These are phyloP conservation scores for Tetranychus cinnabarinus DNA, from an alignment of 1,140 invertebrate genomes.

Conservation along the genomic window DNA sequence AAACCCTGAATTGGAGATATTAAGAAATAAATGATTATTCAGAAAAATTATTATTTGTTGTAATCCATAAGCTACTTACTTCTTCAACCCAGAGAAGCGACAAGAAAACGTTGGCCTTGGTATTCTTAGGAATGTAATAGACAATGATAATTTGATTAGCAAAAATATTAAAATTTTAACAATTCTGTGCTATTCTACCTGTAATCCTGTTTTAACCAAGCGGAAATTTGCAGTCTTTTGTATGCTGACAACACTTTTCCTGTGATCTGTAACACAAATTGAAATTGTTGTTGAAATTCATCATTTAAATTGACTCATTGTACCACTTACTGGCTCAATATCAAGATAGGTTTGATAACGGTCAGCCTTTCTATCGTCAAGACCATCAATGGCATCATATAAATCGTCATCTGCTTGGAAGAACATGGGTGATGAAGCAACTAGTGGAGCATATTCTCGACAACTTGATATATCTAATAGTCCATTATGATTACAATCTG, in stretches of 20 bases:
- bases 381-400: slow-evolving; percentile 11
- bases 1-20: neutral
- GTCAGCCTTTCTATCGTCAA: slow-evolving; percentile 12
- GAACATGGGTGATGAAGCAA: slow-evolving; percentile 18
- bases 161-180: neutral
- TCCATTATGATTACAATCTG: slow-evolving; percentile 11
- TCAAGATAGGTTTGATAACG: slow-evolving; percentile 18
- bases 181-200: neutral
- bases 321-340: slow-evolving; percentile 15
- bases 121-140: neutral
- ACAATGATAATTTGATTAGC: no score
- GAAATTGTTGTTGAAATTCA: no score
- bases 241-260: neutral
- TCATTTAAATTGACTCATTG: neutral
- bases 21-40: neutral
- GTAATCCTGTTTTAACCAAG: neutral
- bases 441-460: slow-evolving; percentile 15
- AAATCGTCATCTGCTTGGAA: slow-evolving; percentile 13
- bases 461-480: slow-evolving; percentile 15
- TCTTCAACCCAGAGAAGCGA: neutral
- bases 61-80: neutral
- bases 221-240: neutral
- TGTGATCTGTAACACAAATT: neutral
- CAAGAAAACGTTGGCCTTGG: neutral
- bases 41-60: neutral